phyloP scores from a whole-genome alignment of 1,140 invertebrate genomes.

The Chironomus tepperi region DNA sequence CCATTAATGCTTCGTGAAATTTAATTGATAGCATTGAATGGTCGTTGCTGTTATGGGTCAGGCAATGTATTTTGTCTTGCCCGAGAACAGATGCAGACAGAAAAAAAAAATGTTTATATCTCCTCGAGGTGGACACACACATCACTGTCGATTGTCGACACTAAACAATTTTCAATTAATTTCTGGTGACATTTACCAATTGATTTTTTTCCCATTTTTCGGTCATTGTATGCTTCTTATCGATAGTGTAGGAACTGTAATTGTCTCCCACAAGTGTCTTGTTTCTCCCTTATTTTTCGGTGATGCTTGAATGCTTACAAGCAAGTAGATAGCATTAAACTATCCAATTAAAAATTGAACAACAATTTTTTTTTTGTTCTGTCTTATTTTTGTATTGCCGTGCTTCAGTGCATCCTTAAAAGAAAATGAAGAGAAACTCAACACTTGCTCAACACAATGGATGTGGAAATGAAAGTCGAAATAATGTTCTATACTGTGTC shows the following conservation, averaged over 20 bases:
- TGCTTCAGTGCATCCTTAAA: no score
- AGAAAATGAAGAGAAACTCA: no score
- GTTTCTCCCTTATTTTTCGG: background rate
- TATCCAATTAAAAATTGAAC: slow-evolving; percentile 9
- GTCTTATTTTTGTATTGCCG: no score
- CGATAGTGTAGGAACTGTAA: background rate
- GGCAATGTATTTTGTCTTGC: background rate
- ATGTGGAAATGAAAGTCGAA: no score
- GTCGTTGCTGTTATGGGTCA: background rate
- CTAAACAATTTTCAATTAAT: slow-evolving; percentile 15
- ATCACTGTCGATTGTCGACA: background rate
- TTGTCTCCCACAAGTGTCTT: background rate
- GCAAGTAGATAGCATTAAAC: background rate
- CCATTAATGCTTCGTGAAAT: slow-evolving; percentile 13
- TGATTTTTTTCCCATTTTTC: background rate
- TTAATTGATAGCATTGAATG: slow-evolving; percentile 1
- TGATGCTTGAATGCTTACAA: no score
- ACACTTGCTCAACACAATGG: no score
- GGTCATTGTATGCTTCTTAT: background rate
- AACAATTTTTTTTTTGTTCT: background rate
- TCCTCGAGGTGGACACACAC: background rate
- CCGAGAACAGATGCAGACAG: background rate
- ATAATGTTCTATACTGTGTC: no score
- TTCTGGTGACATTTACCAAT: slow-evolving; percentile 13
- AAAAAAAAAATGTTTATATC: background rate